Evolutionary conservation across 2,113 vertebrate species (phyloP).

Genomic region (Callithrix jacchus): DNA sequence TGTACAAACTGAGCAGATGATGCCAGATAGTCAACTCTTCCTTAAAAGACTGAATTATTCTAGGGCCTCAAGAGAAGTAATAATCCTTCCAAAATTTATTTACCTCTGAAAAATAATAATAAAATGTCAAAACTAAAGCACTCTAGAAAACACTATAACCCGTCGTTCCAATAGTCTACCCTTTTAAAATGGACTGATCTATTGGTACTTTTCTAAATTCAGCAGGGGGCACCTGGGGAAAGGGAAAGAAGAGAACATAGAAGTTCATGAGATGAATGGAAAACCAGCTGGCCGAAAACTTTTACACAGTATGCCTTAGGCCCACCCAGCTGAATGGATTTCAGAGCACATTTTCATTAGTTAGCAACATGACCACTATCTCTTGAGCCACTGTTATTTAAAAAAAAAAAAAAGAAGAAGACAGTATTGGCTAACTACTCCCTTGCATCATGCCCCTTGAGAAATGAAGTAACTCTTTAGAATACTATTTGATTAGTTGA

Average conservation of each 20-base stretch:
- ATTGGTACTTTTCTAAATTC: constrained; percentile 35
- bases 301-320: neutral
- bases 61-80: neutral
- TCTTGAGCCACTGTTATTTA: neutral
- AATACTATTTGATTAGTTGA: neutral
- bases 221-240: neutral
- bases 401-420: neutral
- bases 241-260: neutral
- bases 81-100: neutral
- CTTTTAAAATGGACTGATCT: neutral
- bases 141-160: neutral
- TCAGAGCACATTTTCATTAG: neutral
- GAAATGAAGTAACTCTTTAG: neutral
- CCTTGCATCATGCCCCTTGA: neutral
- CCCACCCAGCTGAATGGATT: neutral
- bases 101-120: neutral
- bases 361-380: neutral
- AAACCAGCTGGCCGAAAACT: neutral
- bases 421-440: neutral
- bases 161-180: neutral
- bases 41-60: constrained; percentile 8
- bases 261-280: neutral
- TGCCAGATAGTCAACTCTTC: neutral
- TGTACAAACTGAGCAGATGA: neutral
- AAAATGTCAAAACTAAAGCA: constrained; percentile 36